Evolutionary conservation across 2,113 vertebrate genomes (phyloP).

Genomic region (Chaetops frenatus): DNA sequence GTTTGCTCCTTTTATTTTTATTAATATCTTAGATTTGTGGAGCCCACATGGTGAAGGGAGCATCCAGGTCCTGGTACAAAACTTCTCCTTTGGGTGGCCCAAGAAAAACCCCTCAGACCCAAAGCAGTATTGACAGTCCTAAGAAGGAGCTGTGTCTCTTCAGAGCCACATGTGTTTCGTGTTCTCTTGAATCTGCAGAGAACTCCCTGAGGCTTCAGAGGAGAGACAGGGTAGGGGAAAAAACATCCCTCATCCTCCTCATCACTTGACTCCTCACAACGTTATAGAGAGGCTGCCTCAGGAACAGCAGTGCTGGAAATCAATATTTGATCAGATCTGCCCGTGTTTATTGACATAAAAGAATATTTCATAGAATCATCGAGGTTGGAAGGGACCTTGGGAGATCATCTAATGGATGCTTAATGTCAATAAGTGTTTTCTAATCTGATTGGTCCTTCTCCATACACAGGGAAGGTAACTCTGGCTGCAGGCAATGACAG

Average conservation of each 20-base stretch:
- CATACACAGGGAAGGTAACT: neutral
- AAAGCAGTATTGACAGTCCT: neutral
- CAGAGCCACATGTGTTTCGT: neutral
- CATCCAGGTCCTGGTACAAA: neutral
- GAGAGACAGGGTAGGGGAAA: neutral
- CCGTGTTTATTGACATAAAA: slow-evolving; percentile 45
- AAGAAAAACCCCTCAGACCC: neutral
- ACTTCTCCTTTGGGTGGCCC: neutral
- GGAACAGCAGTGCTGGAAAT: slow-evolving; percentile 10
- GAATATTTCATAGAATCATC: slow-evolving; percentile 28
- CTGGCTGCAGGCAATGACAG: neutral
- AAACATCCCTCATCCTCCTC: neutral
- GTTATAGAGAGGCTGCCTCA: neutral
- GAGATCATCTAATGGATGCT: slow-evolving; percentile 13
- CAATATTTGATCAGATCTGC: slow-evolving; percentile 56
- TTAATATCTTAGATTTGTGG: neutral
- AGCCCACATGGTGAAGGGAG: neutral
- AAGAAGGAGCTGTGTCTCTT: neutral
- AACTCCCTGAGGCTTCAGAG: neutral
- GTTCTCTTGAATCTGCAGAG: neutral
- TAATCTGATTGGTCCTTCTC: slow-evolving; percentile 3
- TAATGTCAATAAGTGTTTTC: slow-evolving; percentile 31
- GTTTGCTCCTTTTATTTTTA: neutral
- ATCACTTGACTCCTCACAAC: neutral
- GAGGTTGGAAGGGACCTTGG: slow-evolving; percentile 1